phyloP scores from a whole-genome alignment of 2,113 vertebrate species.

The Peucedramus taeniatus region DNA sequence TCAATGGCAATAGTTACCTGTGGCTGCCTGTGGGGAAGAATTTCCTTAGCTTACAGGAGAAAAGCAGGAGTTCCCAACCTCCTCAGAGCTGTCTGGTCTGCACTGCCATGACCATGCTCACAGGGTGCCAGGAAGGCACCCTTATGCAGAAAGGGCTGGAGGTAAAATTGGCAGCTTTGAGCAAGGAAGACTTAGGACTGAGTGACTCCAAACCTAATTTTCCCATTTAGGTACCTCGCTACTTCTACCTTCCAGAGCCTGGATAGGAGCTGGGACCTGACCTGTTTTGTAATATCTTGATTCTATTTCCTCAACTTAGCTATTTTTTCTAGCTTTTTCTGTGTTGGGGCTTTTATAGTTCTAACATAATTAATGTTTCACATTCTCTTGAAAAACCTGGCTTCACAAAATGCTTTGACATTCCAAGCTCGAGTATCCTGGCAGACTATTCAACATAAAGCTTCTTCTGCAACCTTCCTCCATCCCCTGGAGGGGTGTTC shows the following conservation, averaged over 20 bases:
- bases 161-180: not conserved
- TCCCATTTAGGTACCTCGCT: not conserved
- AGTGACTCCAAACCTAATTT: not conserved
- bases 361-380: not conserved
- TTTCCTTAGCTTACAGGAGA: not conserved
- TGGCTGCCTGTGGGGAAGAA: not conserved
- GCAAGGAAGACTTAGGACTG: not conserved
- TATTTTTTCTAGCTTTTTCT: not conserved
- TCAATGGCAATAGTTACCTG: not conserved
- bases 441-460: not conserved
- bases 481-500: not conserved
- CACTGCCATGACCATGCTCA: fast-evolving
- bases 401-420: not conserved
- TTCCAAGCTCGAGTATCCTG: not conserved
- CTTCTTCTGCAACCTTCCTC: not conserved
- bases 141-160: not conserved
- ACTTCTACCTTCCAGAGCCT: not conserved
- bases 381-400: not conserved
- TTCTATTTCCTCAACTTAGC: not conserved
- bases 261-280: not conserved
- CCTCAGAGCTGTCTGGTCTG: not conserved
- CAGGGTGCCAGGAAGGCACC: not conserved
- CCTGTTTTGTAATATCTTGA: not conserved
- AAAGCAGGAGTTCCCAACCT: not conserved
- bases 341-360: not conserved